Evolutionary conservation across 2,797 vertebrate species (phyloP), one percentile per base, ranked within the genome.

Genomic region (Phataginus tetradactyla): DNA sequence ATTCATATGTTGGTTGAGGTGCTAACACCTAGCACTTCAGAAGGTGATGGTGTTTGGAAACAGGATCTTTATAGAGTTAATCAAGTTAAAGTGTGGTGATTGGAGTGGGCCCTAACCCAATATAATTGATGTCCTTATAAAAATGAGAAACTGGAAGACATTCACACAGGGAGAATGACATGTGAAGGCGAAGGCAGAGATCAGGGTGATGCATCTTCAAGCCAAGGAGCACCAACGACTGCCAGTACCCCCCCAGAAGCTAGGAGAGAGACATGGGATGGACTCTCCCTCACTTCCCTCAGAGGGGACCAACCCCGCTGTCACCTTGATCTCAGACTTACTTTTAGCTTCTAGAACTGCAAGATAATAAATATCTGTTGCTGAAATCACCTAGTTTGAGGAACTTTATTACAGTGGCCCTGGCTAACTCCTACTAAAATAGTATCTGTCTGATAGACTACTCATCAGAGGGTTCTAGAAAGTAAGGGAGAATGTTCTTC

Each of bases 381-480:
- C 57, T 42, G 9, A 61, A 34, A 23, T 17, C 71, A 20, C 15
- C 21, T 3, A 2, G 12, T n/a, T 27, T n/a, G 4, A 29, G 18
- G n/a, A 34, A 45, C 53, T 51, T 87, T 90, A 45, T 59, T 79
- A 45, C 32, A 34, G 10, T 45, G 45, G 45, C 45, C 45, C 45
- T 45, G 10, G 1, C 45, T 45, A 45, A 45, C 45, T 45, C 45
- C 45, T 45, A 45, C 45, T 45, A 12, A 45, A 45, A 45, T 45
- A 45, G 45, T 45, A 29, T 78, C 64, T 91, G 51, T 72, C 92
- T 74, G 55, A 51, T n/a, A 79, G 68, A 89, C 86, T 25, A 69
- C 75, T 83, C 57, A 94, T 42, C 74, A 49, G 71, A 91, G 87
- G 45, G 23, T 55, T 94, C 87, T 94, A 84, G 39, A 95, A 87